Percentiles rank a stretch among this genome's conserved stretches.
These are phyloP conservation scores for Archaeoteleia sp. DNA, from an alignment of 2,888 invertebrate genomes.

Conservation along the genomic window DNA sequence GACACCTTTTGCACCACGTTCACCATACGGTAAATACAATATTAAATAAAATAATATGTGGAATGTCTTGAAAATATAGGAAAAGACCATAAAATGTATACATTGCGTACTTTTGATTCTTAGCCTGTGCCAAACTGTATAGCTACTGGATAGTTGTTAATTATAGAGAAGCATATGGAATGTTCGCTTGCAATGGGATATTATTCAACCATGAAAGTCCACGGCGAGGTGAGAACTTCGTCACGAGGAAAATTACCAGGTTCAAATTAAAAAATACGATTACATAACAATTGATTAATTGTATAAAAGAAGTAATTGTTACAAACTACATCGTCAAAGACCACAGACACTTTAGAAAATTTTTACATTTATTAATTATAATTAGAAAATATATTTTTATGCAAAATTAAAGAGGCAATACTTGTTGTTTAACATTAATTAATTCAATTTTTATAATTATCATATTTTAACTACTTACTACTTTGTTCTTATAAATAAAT, in stretches of 20 bases:
- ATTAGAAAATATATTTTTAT: no score
- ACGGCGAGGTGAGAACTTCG: conserved; percentile 97
- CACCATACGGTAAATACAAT: conserved; percentile 89
- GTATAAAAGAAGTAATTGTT: no score
- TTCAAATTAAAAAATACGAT: conserved; percentile 6
- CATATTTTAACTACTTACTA: no score
- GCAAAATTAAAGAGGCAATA: no score
- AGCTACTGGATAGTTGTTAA: conserved; percentile 97
- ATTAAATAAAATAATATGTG: neutral
- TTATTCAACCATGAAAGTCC: conserved; percentile 98
- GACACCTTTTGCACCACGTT: conserved; percentile 96
- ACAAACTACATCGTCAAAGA: no score
- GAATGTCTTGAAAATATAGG: neutral
- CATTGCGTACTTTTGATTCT: conserved; percentile 44
- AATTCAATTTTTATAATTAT: no score
- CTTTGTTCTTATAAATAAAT: no score
- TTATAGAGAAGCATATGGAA: conserved; percentile 95
- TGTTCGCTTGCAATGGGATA: conserved; percentile 97
- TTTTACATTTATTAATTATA: neutral
- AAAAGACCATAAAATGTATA: conserved; percentile 4
- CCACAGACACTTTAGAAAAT: neutral
- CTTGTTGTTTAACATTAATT: no score
- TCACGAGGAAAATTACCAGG: conserved; percentile 97
- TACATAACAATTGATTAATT: no score
- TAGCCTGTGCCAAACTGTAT: conserved; percentile 96